Evolutionary conservation across 2,888 invertebrate species (phyloP).

Genomic region (Ypsolopha sequella): DNA sequence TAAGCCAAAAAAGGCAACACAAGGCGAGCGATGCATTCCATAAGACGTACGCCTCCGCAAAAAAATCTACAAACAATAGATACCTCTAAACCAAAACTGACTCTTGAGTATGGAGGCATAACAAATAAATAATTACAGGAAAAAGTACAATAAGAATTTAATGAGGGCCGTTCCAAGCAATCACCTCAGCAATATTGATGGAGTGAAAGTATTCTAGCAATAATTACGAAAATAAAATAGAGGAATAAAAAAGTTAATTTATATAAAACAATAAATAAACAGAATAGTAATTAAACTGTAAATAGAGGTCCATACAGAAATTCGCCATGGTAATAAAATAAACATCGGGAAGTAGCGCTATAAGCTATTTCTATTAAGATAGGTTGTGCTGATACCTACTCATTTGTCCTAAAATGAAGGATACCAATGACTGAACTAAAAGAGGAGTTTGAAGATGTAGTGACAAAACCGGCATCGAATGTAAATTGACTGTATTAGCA

Average conservation of each 20-base stretch:
- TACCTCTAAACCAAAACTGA: not conserved
- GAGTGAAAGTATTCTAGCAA: not conserved
- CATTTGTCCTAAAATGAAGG: too few relatives aligned
- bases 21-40: not conserved
- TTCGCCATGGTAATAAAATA: too few relatives aligned
- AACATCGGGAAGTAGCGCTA: too few relatives aligned
- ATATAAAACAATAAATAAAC: not conserved
- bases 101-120: not conserved
- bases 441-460: not conserved
- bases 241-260: not conserved
- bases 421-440: too few relatives aligned
- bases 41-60: not conserved
- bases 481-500: conserved; percentile 13
- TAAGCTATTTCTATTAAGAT: too few relatives aligned
- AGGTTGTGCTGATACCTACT: too few relatives aligned
- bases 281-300: too few relatives aligned
- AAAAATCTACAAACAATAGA: not conserved
- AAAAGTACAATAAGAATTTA: not conserved
- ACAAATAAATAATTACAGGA: not conserved
- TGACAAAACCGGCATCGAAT: not conserved
- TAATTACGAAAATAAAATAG: not conserved
- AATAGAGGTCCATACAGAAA: too few relatives aligned
- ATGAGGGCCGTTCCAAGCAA: too few relatives aligned
- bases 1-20: not conserved
- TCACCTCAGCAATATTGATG: not conserved